Base-by-base conservation (phyloP, 1,140 invertebrate genomes). In the Brachionus rotundiformis region DNA sequence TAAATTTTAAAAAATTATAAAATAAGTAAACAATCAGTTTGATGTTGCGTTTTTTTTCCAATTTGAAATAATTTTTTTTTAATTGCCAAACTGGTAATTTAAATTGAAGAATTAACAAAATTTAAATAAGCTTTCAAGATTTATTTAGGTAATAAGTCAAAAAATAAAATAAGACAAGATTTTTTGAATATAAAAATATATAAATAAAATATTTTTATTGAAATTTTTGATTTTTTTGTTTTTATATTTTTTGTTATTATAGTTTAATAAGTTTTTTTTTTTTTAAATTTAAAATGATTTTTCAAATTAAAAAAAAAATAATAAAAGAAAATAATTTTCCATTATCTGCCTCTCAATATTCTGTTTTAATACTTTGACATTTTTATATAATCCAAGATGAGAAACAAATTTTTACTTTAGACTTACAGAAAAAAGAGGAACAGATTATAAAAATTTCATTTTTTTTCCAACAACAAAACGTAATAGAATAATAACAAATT, bases 151-250 rank as follows among this genome's bases (percentile, higher is more conserved):
- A 54, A 54, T 54, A 7, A 54, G 23, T 54, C n/a, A 54, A n/a
- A 54, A 54, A 16, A 54, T 19, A 19, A 54, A 54, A 54, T 25
- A 54, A 54, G 23, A 54, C 4, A 23, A 54, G 47, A 54, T 54
- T 54, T n/a, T 49, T 54, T 54, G 16, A 54, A 54, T 54, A 54
- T 54, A 54, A 54, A 54, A 54, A 54, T 54, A 54, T 54, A 54
- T 54, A 54, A 54, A 54, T 54, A 54, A 54, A 54, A 54, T 54
- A 54, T 54, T 54, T 54, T 54, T 54, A 54, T 54, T 54, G 47
- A 54, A 54, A 54, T 54, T 54, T 54, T 54, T 54, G n/a, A 23
- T 23, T 54, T 54, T 54, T 54, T 54, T 54, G n/a, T 54, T 16
- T 39, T 23, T 25, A 19, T 16, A 7, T 54, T 54, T 54, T 54